Evolutionary conservation across 2,888 invertebrate genomes (phyloP), one percentile per base, ranked within the genome.

Genomic region (Cantharis rustica): DNA sequence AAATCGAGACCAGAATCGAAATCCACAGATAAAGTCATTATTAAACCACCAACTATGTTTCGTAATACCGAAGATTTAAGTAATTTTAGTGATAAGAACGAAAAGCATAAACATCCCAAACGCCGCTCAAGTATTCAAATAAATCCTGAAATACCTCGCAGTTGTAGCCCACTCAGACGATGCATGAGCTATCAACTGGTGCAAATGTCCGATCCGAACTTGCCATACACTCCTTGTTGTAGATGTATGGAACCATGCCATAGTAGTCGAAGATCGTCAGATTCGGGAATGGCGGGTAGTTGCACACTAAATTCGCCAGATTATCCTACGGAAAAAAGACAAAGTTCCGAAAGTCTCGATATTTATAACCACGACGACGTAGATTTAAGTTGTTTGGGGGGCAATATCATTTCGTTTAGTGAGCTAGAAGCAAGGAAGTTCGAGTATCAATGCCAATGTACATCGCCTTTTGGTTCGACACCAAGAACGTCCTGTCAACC

Each of bases 241-340:
- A 79, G 84, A 20, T 86, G 86, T 73, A 79, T 81, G 70, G 85
- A 85, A 63, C 81, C 82, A 69, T 93, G 92, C 79, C 92, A 86
- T 73, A 72, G 91, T 61, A 94, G 94, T 87, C 93, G 93, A 0
- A 89, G 94, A 79, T 94, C 94, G 9, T 95, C 96, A 15, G 95
- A 95, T 86, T 96, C 95, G 0, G 96, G 96, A 20, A 94, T 96
- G 89, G 96, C 95, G 0, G 96, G 95, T 23, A 95, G 95, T 87
- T 95, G 93, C 84, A 93, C 93, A 74, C 89, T 94, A 77, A 91
- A 94, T 5, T 93, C 94, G 0, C 94, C 94, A 0, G 94, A 94
- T 86, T 89, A 92, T n/a, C 83, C 84, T 68, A 73, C 80, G 3
- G 84, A 82, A 72, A 83, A 84, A 75, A 79, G 85, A 27, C 83